A percentile compares a stretch with the other conserved stretches of the same genome.
phyloP scores from a whole-genome alignment of 2,888 invertebrate genomes.

The Operophtera brumata region DNA sequence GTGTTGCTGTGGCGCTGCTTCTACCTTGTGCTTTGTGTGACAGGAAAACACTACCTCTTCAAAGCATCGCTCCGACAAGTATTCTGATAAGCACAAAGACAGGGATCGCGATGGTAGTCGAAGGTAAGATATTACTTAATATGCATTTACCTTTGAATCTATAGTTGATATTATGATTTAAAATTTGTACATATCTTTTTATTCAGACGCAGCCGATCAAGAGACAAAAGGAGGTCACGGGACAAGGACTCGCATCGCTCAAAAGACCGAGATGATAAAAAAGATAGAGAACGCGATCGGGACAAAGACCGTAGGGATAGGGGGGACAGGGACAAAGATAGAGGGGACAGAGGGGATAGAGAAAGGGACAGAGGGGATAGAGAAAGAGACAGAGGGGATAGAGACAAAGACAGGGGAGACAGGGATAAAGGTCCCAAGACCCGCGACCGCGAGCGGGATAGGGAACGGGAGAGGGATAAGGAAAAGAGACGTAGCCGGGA shows the following conservation, averaged over 20 bases:
- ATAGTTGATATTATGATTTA: no score
- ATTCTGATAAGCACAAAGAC: conserved; percentile 78
- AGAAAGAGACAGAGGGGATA: conserved; percentile 66
- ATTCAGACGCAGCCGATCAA: conserved; percentile 66
- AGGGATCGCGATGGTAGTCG: conserved; percentile 63
- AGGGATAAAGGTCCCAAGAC: conserved; percentile 38
- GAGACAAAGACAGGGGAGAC: conserved; percentile 62
- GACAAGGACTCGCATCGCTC: conserved; percentile 82
- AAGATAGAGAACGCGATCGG: conserved; percentile 55
- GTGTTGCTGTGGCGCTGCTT: conserved; percentile 82
- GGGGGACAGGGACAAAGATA: conserved; percentile 63
- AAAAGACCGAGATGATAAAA: conserved; percentile 77
- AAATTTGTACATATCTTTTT: not conserved
- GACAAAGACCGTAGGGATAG: conserved; percentile 55
- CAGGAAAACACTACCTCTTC: conserved; percentile 80
- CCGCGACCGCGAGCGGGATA: conserved; percentile 45
- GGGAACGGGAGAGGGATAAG: conserved; percentile 65
- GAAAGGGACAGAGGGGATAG: conserved; percentile 58
- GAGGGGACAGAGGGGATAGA: conserved; percentile 30
- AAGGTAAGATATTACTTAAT: conserved; percentile 49
- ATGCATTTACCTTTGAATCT: no score
- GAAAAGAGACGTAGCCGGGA: conserved; percentile 62
- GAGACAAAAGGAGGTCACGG: conserved; percentile 77
- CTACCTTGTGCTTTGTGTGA: conserved; percentile 82
- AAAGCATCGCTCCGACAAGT: conserved; percentile 79